These are phyloP conservation scores for Lissonota sp. DNA, from an alignment of 2,888 invertebrate genomes.

Conservation along the genomic window DNA sequence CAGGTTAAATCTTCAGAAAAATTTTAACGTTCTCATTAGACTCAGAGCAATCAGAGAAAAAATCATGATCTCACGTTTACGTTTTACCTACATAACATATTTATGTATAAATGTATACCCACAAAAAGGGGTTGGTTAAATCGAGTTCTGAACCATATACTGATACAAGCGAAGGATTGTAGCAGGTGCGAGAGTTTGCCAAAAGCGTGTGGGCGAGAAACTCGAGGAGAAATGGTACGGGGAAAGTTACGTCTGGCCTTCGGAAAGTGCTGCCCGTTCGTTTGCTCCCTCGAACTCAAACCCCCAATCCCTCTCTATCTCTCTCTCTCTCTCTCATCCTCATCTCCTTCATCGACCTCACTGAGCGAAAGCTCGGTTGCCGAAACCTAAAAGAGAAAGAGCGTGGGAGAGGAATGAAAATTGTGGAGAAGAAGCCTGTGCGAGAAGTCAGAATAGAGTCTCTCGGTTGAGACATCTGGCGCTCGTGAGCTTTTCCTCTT, in stretches of 20 bases:
- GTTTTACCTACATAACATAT: background rate
- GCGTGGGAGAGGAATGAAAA: slow-evolving; percentile 29
- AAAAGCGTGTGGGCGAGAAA: slow-evolving; percentile 29
- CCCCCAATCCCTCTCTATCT: slow-evolving; percentile 2
- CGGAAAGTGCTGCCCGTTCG: slow-evolving; percentile 46
- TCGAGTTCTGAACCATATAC: slow-evolving; percentile 36
- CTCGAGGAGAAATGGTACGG: slow-evolving; percentile 42
- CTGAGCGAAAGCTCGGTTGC: slow-evolving; percentile 34
- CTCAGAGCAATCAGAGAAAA: too few relatives aligned
- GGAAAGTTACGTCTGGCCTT: slow-evolving; percentile 34
- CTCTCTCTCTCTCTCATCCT: slow-evolving; percentile 13
- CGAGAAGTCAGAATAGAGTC: slow-evolving; percentile 55
- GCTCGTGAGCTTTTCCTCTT: slow-evolving; percentile 59
- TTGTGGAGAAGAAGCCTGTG: slow-evolving; percentile 47
- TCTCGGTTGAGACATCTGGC: slow-evolving; percentile 62
- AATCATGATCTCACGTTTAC: too few relatives aligned
- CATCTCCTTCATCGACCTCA: slow-evolving; percentile 28
- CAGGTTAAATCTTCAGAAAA: too few relatives aligned
- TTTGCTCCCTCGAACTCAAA: slow-evolving; percentile 17
- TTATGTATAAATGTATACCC: slow-evolving; percentile 5
- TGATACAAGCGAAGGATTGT: slow-evolving; percentile 37
- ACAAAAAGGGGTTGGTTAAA: slow-evolving; percentile 26
- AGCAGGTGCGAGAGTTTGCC: slow-evolving; percentile 58
- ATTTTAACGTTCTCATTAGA: too few relatives aligned
- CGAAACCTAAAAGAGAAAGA: slow-evolving; percentile 19